These are phyloP conservation scores for Plodia interpunctella DNA, from an alignment of 1,140 invertebrate genomes.

Conservation along the genomic window DNA sequence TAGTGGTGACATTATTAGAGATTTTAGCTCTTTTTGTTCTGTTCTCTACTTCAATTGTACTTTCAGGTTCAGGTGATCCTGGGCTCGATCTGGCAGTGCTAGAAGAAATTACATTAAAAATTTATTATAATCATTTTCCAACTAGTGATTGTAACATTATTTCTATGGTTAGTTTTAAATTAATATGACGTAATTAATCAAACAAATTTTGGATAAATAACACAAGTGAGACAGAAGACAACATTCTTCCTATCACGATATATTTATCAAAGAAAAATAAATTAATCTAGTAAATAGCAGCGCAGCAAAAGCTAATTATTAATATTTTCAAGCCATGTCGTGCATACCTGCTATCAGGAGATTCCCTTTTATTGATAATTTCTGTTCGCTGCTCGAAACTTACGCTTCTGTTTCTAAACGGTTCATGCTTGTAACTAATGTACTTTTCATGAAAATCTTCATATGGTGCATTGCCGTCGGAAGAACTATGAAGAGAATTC, in stretches of 20 bases:
- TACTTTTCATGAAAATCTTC: conserved; percentile 89
- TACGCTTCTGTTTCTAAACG: conserved; percentile 84
- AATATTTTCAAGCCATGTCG: neutral
- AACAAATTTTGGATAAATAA: too few relatives aligned
- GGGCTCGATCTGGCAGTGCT: conserved; percentile 76
- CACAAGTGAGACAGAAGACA: too few relatives aligned
- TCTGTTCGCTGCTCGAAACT: conserved; percentile 80
- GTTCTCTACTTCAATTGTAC: conserved; percentile 39
- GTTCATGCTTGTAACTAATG: conserved; percentile 81
- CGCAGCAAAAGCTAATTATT: conserved; percentile 13
- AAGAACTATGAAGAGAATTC: conserved; percentile 74
- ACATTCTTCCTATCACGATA: neutral
- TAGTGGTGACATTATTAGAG: conserved; percentile 50
- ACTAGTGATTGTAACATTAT: neutral
- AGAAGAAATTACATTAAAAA: conserved; percentile 25
- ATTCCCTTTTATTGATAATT: conserved; percentile 47
- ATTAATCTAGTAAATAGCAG: conserved; percentile 5
- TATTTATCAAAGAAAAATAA: conserved; percentile 1
- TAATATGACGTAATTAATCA: too few relatives aligned
- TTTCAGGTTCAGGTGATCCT: conserved; percentile 71
- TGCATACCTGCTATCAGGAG: conserved; percentile 53
- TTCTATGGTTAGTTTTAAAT: too few relatives aligned
- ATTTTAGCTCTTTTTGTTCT: conserved; percentile 47
- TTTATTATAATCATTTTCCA: neutral
- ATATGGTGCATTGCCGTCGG: conserved; percentile 74